phyloP scores from a whole-genome alignment of 1,140 invertebrate species.

The Camponotus pennsylvanicus region DNA sequence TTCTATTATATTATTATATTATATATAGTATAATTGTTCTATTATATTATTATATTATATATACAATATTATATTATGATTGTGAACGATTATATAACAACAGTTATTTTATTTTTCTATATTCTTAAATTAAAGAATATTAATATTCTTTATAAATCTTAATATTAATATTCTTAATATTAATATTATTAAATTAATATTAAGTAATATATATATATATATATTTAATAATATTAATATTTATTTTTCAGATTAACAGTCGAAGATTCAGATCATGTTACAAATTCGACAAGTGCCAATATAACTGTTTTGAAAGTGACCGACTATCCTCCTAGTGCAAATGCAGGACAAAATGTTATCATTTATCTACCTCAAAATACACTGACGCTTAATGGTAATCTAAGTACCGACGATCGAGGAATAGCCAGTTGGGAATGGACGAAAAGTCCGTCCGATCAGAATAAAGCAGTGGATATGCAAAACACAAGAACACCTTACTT shows the following conservation, averaged over 20 bases:
- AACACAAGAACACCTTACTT: slow-evolving; percentile 96
- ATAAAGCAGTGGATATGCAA: slow-evolving; percentile 97
- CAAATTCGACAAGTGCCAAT: slow-evolving; percentile 95
- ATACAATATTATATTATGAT: background rate
- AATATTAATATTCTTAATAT: background rate
- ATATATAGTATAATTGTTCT: background rate
- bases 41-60: background rate
- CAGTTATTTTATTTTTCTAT: background rate
- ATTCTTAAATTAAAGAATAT: background rate
- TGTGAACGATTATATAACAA: background rate
- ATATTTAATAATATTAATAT: no score
- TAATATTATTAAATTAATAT: no score
- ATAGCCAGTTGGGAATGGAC: slow-evolving; percentile 98
- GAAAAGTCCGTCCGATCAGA: slow-evolving; percentile 93
- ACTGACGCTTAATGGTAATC: slow-evolving; percentile 95
- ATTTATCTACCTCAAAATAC: slow-evolving; percentile 96
- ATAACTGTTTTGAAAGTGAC: slow-evolving; percentile 96
- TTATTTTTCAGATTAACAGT: slow-evolving; percentile 91
- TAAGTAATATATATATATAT: no score
- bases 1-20: background rate
- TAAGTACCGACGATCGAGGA: slow-evolving; percentile 96
- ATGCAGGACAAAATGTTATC: slow-evolving; percentile 96
- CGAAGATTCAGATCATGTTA: slow-evolving; percentile 95
- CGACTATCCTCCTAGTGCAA: slow-evolving; percentile 97
- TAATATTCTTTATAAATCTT: background rate